Evolutionary conservation across 2,888 invertebrate genomes (phyloP).

Genomic region (Drymonia ruficornis): DNA sequence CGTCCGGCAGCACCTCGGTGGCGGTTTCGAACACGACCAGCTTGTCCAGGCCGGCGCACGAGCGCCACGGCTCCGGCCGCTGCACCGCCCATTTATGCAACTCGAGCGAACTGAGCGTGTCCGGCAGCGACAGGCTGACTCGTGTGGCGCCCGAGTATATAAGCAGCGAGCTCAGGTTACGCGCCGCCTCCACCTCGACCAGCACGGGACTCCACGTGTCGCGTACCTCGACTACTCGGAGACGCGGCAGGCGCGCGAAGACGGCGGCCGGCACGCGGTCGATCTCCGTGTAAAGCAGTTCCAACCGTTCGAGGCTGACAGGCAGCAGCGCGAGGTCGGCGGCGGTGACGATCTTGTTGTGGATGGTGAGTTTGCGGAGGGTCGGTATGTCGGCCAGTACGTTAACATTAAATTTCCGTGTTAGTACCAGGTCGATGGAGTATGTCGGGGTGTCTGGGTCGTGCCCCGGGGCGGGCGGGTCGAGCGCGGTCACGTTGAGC

Average conservation of each 20-base stretch:
- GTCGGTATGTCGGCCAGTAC: slow-evolving; percentile 11
- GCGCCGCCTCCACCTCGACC: not conserved
- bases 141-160: slow-evolving; percentile 5
- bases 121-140: slow-evolving; percentile 5
- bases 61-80: not conserved
- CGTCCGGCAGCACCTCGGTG: slow-evolving; percentile 9
- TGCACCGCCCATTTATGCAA: slow-evolving; percentile 4
- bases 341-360: not conserved
- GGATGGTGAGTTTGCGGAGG: slow-evolving; percentile 6
- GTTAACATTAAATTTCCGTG: not conserved
- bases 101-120: slow-evolving; percentile 12
- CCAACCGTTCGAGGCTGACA: not conserved
- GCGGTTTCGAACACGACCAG: not conserved
- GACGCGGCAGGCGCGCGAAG: not conserved
- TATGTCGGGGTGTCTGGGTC: too few species aligned
- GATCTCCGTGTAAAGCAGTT: not conserved
- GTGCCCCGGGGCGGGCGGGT: not conserved
- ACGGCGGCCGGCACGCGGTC: slow-evolving; percentile 8
- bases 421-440: too few species aligned
- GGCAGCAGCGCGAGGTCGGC: slow-evolving; percentile 4
- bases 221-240: too few species aligned
- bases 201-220: too few species aligned
- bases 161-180: not conserved
- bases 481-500: slow-evolving; percentile 6
- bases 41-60: not conserved